phyloP scores from a whole-genome alignment of 2,797 vertebrate genomes.

The Sebastes hubbsi region DNA sequence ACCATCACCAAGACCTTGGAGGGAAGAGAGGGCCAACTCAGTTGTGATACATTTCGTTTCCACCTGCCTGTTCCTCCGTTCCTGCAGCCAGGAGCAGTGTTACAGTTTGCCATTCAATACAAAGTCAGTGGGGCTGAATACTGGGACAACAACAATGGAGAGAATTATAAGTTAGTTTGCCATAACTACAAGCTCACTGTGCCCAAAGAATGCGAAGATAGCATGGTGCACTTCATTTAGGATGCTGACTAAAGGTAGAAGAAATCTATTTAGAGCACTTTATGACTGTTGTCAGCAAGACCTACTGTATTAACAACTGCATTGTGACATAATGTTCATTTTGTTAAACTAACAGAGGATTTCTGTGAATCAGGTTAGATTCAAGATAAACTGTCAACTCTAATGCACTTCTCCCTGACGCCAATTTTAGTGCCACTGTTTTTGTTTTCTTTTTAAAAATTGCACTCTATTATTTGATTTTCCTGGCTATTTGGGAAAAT shows the following conservation, averaged over 20 bases:
- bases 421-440: conserved; percentile 13
- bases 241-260: conserved; percentile 13
- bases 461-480: conserved; percentile 15
- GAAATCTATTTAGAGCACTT: not conserved
- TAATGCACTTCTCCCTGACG: conserved; percentile 8
- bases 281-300: too few species aligned
- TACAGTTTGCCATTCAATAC: conserved; percentile 94
- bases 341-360: not conserved
- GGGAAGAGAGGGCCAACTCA: conserved; percentile 56
- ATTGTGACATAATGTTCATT: not conserved
- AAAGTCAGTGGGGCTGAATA: conserved; percentile 86
- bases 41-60: conserved; percentile 91
- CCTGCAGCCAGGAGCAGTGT: conserved; percentile 85
- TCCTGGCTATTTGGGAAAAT: not conserved
- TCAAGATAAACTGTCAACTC: not conserved
- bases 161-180: conserved; percentile 92
- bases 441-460: conserved; percentile 1
- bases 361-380: conserved; percentile 2
- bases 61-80: conserved; percentile 92
- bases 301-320: too few species aligned
- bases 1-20: conserved; percentile 63
- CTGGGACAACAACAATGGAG: conserved; percentile 95
- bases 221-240: conserved; percentile 96
- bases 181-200: conserved; percentile 89
- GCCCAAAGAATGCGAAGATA: conserved; percentile 93